phyloP scores from a whole-genome alignment of 2,888 invertebrate species.

The Petrolisthes cinctipes region DNA sequence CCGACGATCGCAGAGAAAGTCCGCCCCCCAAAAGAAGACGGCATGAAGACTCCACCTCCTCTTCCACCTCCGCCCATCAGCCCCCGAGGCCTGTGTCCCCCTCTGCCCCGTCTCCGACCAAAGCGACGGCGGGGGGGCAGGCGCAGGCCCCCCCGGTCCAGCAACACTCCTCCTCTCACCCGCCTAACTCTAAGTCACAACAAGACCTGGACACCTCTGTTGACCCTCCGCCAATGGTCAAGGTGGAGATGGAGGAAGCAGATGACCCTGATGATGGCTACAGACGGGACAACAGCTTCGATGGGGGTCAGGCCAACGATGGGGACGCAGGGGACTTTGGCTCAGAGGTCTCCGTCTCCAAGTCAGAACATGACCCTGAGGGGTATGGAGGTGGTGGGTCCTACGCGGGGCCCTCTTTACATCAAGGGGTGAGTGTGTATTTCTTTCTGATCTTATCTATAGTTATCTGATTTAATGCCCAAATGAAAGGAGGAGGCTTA shows the following conservation, averaged over 20 bases:
- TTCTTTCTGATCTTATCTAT: too few relatives aligned
- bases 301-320: conserved; percentile 40
- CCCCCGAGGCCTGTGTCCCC: conserved; percentile 41
- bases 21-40: conserved; percentile 61
- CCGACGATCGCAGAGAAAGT: conserved; percentile 47
- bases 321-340: conserved; percentile 47
- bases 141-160: conserved; percentile 17
- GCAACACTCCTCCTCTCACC: conserved; percentile 9
- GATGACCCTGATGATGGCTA: conserved; percentile 54
- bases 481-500: not conserved
- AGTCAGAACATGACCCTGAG: conserved; percentile 58
- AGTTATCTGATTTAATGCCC: too few relatives aligned
- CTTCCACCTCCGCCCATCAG: conserved; percentile 16
- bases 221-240: conserved; percentile 55
- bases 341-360: conserved; percentile 48
- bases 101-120: conserved; percentile 17
- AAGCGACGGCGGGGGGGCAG: conserved; percentile 23
- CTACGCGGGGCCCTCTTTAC: conserved; percentile 51
- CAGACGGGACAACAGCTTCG: conserved; percentile 51
- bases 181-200: conserved; percentile 11
- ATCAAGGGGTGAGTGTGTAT: conserved; percentile 50
- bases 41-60: conserved; percentile 48
- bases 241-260: conserved; percentile 60
- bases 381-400: conserved; percentile 42
- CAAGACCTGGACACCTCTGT: conserved; percentile 20